These are phyloP conservation scores for Aproaerema taeniolella DNA, from an alignment of 2,888 invertebrate genomes.

Conservation along the genomic window DNA sequence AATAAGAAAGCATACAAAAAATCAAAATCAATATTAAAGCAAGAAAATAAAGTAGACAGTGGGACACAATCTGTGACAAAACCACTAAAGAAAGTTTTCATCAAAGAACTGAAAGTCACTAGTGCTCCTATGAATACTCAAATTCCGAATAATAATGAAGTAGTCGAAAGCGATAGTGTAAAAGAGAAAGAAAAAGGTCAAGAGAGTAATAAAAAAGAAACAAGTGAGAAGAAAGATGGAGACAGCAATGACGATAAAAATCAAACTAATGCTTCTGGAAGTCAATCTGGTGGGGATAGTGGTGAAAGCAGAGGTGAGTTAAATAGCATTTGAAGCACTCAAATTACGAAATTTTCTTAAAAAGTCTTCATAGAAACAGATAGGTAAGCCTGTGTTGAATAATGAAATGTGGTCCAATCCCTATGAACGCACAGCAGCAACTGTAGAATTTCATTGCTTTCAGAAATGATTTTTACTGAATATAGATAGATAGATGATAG, in stretches of 20 bases:
- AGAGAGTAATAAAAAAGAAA: slow-evolving; percentile 15
- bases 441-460: too few species aligned
- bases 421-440: too few species aligned
- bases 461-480: too few species aligned
- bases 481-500: too few species aligned
- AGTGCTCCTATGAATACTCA: slow-evolving; percentile 8
- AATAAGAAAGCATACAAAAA: slow-evolving; percentile 25
- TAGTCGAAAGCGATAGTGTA: slow-evolving; percentile 19
- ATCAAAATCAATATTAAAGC: too few species aligned
- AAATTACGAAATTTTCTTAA: too few species aligned
- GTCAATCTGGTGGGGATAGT: slow-evolving; percentile 15
- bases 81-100: slow-evolving; percentile 29
- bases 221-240: slow-evolving; percentile 16
- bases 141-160: slow-evolving; percentile 17
- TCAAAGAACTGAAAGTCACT: slow-evolving; percentile 11
- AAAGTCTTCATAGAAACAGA: too few species aligned
- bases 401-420: too few species aligned
- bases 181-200: slow-evolving; percentile 19
- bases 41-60: neutral
- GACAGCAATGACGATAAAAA: slow-evolving; percentile 15
- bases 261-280: slow-evolving; percentile 20
- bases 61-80: neutral
- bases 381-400: too few species aligned
- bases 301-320: slow-evolving; percentile 29
- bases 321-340: too few species aligned